Conservation (phyloP, 2,888 invertebrate species). For the Periphyllus acericola region DNA sequence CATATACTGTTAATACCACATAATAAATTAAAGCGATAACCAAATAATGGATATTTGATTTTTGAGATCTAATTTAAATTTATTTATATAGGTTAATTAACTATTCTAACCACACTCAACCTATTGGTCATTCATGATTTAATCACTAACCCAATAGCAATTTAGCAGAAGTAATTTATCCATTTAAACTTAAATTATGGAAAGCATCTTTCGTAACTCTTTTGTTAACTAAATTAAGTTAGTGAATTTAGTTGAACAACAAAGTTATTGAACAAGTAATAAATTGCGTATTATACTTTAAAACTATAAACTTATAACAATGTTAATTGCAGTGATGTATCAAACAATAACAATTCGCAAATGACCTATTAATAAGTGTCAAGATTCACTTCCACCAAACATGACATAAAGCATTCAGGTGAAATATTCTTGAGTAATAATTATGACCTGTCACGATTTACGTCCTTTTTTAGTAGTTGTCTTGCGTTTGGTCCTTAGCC, state of each 20-base stretch:
- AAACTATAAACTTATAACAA: constrained; percentile 47
- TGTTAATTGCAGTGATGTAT: constrained; percentile 34
- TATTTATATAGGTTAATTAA: constrained; percentile 11
- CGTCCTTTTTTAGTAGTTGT: constrained; percentile 54
- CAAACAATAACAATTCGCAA: constrained; percentile 23
- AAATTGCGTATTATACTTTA: constrained; percentile 20
- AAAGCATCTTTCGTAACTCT: neutral
- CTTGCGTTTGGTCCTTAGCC: constrained; percentile 51
- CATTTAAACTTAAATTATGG: neutral
- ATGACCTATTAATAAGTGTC: constrained; percentile 2
- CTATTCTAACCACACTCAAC: neutral
- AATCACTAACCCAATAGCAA: neutral
- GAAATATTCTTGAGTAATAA: constrained; percentile 35
- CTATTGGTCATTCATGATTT: neutral
- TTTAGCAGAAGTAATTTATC: neutral
- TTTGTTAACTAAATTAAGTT: constrained; percentile 11
- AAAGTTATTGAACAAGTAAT: constrained; percentile 17
- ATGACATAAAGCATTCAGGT: constrained; percentile 15
- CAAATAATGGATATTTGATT: constrained; percentile 4
- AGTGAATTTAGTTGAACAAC: constrained; percentile 22
- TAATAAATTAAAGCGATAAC: neutral
- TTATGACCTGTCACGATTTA: constrained; percentile 56
- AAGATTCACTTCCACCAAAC: constrained; percentile 33
- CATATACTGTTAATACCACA: neutral
- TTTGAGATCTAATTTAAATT: constrained; percentile 43